Evolutionary conservation across 2,888 invertebrate genomes (phyloP), one percentile per base, ranked within the genome.

Genomic region (Colletes collaris): DNA sequence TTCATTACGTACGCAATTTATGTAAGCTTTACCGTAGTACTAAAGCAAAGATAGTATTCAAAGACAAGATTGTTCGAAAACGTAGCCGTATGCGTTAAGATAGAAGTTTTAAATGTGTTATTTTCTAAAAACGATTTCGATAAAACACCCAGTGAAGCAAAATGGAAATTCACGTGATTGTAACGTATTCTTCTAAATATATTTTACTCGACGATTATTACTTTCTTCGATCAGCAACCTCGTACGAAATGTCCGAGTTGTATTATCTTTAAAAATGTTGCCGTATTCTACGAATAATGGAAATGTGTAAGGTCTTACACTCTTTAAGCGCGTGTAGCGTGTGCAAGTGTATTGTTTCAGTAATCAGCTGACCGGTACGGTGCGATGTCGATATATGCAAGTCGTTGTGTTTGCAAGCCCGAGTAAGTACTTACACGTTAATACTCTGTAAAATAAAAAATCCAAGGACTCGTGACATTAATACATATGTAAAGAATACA

Each of bases 311-410:
- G 27, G 27, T 27, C 27, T 27, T 27, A 27, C 27, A 27, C 27
- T 27, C 27, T 27, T 27, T 27, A 27, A 64, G 49, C 46, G 56
- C 40, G 56, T 55, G 7, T 35, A 40, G 55, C 19, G 10, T 16
- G 16, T 50, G 10, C 40, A 16, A 44, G 40, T 37, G 50, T 44
- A 58, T 77, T 71, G 66, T 70, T 79, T 67, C 75, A 58, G 60
- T 35, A 50, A 75, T 80, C 81, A 80, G 81, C 80, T 81, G 81
- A 80, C 58, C 80, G 70, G 49, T 59, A 11, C 35, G 13, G 46
- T 49, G 37, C 53, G 56, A 71, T 67, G 62, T 40, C 59, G 27
- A 35, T 49, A 10, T 37, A 7, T 4, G 4, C n/a, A n/a, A 3
- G 11, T 16, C 16, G 16, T 16, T 16, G 16, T 16, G 8, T 50